A percentile compares a stretch with the other conserved stretches of the same genome.
Conservation (phyloP, 1,140 invertebrate genomes). For the Gerris buenoi region DNA sequence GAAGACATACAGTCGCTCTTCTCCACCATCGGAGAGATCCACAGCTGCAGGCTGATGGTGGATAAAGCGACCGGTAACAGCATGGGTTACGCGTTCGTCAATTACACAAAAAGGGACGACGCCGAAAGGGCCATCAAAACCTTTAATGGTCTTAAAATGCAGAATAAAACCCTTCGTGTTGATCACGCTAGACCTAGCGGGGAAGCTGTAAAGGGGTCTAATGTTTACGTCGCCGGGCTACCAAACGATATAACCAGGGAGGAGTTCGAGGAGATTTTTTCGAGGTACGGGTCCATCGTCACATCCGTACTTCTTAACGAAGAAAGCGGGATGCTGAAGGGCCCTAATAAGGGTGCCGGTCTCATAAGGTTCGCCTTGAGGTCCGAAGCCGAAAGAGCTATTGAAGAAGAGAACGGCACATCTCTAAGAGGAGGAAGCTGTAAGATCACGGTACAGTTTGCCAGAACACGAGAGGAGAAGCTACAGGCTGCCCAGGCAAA, state of each 20-base stretch:
- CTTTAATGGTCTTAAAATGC: slow-evolving; percentile 66
- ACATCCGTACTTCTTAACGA: slow-evolving; percentile 61
- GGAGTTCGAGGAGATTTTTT: slow-evolving; percentile 68
- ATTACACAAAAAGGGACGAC: slow-evolving; percentile 67
- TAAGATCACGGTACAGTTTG: slow-evolving; percentile 43
- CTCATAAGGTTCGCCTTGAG: slow-evolving; percentile 45
- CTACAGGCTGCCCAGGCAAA: slow-evolving; percentile 40
- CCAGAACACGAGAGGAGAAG: too few relatives aligned
- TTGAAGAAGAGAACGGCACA: slow-evolving; percentile 42
- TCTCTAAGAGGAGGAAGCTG: slow-evolving; percentile 39
- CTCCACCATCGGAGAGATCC: slow-evolving; percentile 71
- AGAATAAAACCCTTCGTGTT: slow-evolving; percentile 85
- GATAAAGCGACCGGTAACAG: slow-evolving; percentile 83
- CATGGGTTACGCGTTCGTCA: slow-evolving; percentile 79
- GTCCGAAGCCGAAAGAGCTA: slow-evolving; percentile 41
- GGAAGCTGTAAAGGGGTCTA: slow-evolving; percentile 78
- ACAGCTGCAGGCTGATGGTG: slow-evolving; percentile 78
- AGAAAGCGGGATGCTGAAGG: slow-evolving; percentile 65
- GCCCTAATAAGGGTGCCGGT: slow-evolving; percentile 40
- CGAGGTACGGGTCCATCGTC: slow-evolving; percentile 67
- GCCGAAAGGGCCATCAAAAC: slow-evolving; percentile 74
- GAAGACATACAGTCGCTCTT: slow-evolving; percentile 76
- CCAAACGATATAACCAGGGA: slow-evolving; percentile 72
- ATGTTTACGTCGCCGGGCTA: slow-evolving; percentile 73
- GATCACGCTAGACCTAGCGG: slow-evolving; percentile 76